A percentile compares a stretch with the other conserved stretches of the same genome.
phyloP scores from a whole-genome alignment of 2,888 invertebrate genomes.

The Temnothorax ravouxi region DNA sequence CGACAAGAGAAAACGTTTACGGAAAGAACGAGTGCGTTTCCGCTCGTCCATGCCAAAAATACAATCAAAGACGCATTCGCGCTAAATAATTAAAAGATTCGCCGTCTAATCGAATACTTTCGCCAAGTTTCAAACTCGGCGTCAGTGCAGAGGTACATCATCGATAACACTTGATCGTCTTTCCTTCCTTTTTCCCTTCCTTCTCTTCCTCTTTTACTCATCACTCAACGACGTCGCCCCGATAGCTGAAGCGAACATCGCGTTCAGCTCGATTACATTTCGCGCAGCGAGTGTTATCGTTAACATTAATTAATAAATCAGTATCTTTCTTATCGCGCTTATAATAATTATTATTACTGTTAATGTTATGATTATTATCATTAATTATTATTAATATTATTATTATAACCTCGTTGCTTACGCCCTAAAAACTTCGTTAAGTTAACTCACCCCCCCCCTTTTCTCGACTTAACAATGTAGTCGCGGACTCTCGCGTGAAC shows the following conservation, averaged over 20 bases:
- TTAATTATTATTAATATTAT: slow-evolving; percentile 54
- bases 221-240: background rate
- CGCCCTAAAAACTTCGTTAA: slow-evolving; percentile 73
- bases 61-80: slow-evolving; percentile 48
- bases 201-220: background rate
- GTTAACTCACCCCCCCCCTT: slow-evolving; percentile 73
- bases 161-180: slow-evolving; percentile 34
- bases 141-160: slow-evolving; percentile 37
- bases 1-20: slow-evolving; percentile 67
- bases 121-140: slow-evolving; percentile 27
- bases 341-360: slow-evolving; percentile 31
- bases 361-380: slow-evolving; percentile 46
- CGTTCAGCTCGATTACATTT: slow-evolving; percentile 21
- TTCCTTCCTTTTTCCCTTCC: background rate
- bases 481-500: slow-evolving; percentile 70
- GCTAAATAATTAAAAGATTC: slow-evolving; percentile 41
- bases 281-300: slow-evolving; percentile 51
- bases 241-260: slow-evolving; percentile 35
- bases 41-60: slow-evolving; percentile 35
- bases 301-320: slow-evolving; percentile 51
- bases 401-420: slow-evolving; percentile 75
- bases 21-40: slow-evolving; percentile 40
- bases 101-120: slow-evolving; percentile 40
- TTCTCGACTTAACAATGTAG: slow-evolving; percentile 71
- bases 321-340: slow-evolving; percentile 38